Base-by-base conservation (phyloP, 2,888 invertebrate genomes). In the Drosophila subsilvestris region DNA sequence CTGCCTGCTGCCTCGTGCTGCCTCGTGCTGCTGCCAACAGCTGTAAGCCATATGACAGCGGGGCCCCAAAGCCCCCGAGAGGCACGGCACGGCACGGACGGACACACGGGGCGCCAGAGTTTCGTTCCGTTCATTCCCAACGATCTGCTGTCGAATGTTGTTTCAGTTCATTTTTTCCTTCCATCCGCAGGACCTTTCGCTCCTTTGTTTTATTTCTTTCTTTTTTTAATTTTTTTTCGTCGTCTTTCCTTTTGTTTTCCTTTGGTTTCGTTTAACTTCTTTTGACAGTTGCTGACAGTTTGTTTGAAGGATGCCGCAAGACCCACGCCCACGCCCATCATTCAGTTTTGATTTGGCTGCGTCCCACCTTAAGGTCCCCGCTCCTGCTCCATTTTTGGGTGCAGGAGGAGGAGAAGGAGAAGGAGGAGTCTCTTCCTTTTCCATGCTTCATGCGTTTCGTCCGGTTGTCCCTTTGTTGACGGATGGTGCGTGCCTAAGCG, bases 261-360 rank as follows among this genome's bases (percentile, higher is more conserved):
- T 80, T 83, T 68, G 80, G 76, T 82, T 83, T 81, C 82, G 82
- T 81, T 84, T 81, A 86, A 86, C 85, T 84, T 87, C 80, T 82
- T 87, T 73, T 87, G 87, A 84, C 87, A 87, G 87, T 85, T 87
- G 84, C 82, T 85, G 85, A 85, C 84, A 87, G 84, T 84, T 84
- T 73, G 72, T 75, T 82, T 85, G 82, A 84, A 80, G 87, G 78
- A 86, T 86, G 78, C 69, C 76, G 69, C 37, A n/a, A 37, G 73
- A 1, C 25, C 25, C 57, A 6, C 56, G 55, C 25, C 51, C 53
- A n/a, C 51, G 60, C 59, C 68, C 68, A 68, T 68, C 58, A 51
- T 72, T 72, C 55, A 59, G 66, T 60, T 72, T 72, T 72, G 72
- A 72, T 72, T 71, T 71, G 72, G 57, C 65, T 27, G 29, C 14